Evolutionary conservation across 2,888 invertebrate genomes (phyloP), one percentile per base, ranked within the genome.

Genomic region (Thymelicus lineola): DNA sequence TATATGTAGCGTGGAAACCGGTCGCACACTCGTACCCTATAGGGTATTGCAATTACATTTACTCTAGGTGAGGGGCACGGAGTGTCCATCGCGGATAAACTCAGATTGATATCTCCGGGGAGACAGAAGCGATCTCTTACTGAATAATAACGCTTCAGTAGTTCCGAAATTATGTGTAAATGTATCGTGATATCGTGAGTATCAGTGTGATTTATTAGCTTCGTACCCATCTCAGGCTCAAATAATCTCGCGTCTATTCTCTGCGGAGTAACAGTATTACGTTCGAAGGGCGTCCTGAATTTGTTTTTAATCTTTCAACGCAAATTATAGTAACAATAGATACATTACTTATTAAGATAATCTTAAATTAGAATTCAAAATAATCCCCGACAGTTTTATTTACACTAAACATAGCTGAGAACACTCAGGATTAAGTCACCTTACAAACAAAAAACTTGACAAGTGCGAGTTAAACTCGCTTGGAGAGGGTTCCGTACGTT

Each of bases 91-190:
- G 80, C 76, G 81, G 80, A 80, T 81, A 50, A 84, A 86, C 85
- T 83, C 78, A 89, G 91, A 90, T 92, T 90, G 89, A 90, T 91
- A 90, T 90, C 88, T 86, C 80, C 78, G 80, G 80, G 84, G 83
- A 86, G 85, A 90, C 87, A 88, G 89, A 91, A 90, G 88, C 82
- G 86, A 88, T n/a, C 87, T 85, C 79, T 84, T 80, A 82, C 82
- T 87, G 90, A 90, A 91, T 91, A 90, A 89, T 89, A 87, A 86
- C 82, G 79, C 80, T 74, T 70, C 76, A 80, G 85, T 84, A 82
- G 81, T 78, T 73, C 80, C 80, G 83, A 87, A 87, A 86, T 88
- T 85, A 89, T 88, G 75, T 82, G 85, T 86, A 86, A 88, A 87
- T 85, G 83, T 88, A 87, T 86, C 84, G 83, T 81, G 66, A 42